Evolutionary conservation across 1,140 invertebrate genomes (phyloP).

Genomic region (Pentalonia nigronervosa): DNA sequence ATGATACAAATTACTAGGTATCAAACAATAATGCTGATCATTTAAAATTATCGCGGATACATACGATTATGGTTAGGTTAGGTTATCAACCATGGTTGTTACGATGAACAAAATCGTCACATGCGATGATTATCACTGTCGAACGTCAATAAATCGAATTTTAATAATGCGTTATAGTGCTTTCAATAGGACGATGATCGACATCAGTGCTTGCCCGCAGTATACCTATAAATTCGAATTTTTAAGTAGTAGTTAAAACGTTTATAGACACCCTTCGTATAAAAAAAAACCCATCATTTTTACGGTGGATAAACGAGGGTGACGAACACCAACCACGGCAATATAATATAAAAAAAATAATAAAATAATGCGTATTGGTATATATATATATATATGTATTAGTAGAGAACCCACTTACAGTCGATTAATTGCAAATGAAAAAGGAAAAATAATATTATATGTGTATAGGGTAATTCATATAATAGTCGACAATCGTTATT

Average conservation of each 20-base stretch:
- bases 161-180: not conserved
- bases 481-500: not conserved
- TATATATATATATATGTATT: not conserved
- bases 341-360: not conserved
- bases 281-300: not conserved
- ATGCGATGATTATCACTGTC: not conserved
- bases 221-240: not conserved
- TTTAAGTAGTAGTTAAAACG: conserved; percentile 6
- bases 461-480: not conserved
- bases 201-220: not conserved
- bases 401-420: not conserved
- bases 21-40: not conserved
- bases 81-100: not conserved
- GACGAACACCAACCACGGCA: not conserved
- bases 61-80: not conserved
- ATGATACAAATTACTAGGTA: not conserved
- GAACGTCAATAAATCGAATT: not conserved
- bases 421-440: not conserved
- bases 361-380: not conserved
- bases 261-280: not conserved
- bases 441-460: not conserved
- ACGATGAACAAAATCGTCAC: not conserved
- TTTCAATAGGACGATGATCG: not conserved
- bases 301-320: not conserved
- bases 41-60: not conserved